These are phyloP conservation scores for Bactericera cockerelli DNA, from an alignment of 1,140 invertebrate genomes.

Conservation along the genomic window DNA sequence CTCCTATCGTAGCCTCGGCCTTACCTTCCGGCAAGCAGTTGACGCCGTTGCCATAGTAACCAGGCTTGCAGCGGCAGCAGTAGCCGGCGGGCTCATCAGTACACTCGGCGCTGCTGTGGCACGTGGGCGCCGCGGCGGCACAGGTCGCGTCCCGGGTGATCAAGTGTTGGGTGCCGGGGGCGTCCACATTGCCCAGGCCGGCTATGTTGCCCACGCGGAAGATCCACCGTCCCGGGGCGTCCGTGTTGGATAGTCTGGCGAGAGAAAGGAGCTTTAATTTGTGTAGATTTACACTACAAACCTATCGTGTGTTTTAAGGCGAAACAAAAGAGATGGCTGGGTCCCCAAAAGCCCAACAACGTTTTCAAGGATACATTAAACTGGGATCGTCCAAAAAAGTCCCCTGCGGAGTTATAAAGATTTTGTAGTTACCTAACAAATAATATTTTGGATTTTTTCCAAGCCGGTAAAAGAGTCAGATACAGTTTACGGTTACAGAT, in stretches of 20 bases:
- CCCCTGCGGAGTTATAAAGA: too few relatives aligned
- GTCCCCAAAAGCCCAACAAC: too few relatives aligned
- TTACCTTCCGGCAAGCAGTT: conserved; percentile 68
- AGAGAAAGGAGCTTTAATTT: conserved; percentile 21
- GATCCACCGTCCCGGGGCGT: conserved; percentile 65
- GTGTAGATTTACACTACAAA: conserved; percentile 15
- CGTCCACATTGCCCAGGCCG: conserved; percentile 40
- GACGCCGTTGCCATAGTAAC: conserved; percentile 80
- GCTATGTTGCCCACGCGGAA: conserved; percentile 57
- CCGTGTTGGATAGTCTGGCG: conserved; percentile 68
- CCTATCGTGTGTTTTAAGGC: too few relatives aligned
- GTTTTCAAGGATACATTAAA: too few relatives aligned
- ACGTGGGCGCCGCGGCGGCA: conserved; percentile 41
- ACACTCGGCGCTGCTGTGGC: conserved; percentile 68
- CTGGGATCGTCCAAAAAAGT: too few relatives aligned
- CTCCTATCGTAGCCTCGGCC: conserved; percentile 1
- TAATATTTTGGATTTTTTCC: too few relatives aligned
- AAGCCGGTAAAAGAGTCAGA: too few relatives aligned
- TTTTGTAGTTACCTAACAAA: too few relatives aligned
- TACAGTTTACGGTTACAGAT: too few relatives aligned
- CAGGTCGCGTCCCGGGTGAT: conserved; percentile 32
- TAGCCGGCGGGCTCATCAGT: conserved; percentile 65
- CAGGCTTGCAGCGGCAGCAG: conserved; percentile 68
- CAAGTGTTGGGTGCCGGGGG: conserved; percentile 36
- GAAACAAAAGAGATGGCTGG: background rate